Base-by-base conservation (phyloP, 2,888 invertebrate genomes). In the Allacma fusca region DNA sequence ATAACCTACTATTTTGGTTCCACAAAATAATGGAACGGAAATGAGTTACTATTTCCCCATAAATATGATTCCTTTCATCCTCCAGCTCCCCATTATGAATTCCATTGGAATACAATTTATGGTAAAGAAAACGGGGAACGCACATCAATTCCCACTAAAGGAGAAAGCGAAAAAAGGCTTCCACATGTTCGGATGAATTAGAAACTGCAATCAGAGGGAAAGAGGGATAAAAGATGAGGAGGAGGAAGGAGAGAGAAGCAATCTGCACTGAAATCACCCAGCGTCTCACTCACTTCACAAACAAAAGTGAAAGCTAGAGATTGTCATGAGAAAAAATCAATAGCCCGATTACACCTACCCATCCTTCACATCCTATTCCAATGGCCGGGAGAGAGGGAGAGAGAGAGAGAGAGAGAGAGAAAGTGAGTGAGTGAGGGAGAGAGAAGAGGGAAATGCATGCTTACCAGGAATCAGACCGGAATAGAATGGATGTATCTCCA, bases 251-350 rank as follows among this genome's bases (percentile, higher is more conserved):
- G 50, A 50, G 50, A 50, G 50, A 50, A 50, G 50, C 50, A 50
- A 50, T 50, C 50, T 50, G 19, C 50, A 50, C 50, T 16, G 19
- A 50, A 50, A 50, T 50, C 50, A 50, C 9, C 50, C 50, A 50
- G 50, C 50, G 50, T 50, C 50, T 50, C 50, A 50, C 50, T 50
- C 50, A 50, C 9, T 50, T 50, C n/a, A 16, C 50, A 50, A 50
- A 50, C 50, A 50, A 50, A 50, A 50, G 50, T 50, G 50, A 50
- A 50, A 50, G 50, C 50, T 19, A 50, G 50, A 50, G 50, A 50
- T 50, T 50, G 50, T 50, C 50, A 50, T 50, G 50, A 12, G 50
- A 50, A 50, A 50, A 50, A 50, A 50, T 50, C 50, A 50, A 50
- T 50, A 50, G 50, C 5, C 2, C 16, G 50, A 50, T 50, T 50